These are phyloP conservation scores for Eugnorisma glareosa DNA, from an alignment of 2,888 invertebrate species.

Conservation along the genomic window DNA sequence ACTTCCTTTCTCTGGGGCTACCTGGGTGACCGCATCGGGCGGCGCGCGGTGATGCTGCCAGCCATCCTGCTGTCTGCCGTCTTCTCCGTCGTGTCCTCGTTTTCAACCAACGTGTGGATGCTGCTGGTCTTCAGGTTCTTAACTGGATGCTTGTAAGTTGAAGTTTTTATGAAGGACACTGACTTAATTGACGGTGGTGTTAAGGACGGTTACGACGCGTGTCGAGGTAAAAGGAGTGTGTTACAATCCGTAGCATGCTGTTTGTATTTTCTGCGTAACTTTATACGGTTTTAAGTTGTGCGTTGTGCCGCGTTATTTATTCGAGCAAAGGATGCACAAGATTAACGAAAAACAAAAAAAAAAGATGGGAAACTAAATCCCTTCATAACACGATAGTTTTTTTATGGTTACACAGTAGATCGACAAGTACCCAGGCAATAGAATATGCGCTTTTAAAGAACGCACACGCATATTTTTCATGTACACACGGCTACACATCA, in stretches of 20 bases:
- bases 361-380: too few species aligned
- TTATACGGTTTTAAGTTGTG: neutral
- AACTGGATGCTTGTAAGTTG: constrained; percentile 92
- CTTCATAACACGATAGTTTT: neutral
- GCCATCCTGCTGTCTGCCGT: constrained; percentile 88
- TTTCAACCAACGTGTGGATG: constrained; percentile 91
- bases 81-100: constrained; percentile 90
- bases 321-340: neutral
- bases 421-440: neutral
- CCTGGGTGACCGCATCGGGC: constrained; percentile 93
- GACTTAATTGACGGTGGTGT: neutral
- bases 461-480: neutral
- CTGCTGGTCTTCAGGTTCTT: constrained; percentile 91
- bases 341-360: too few species aligned
- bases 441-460: neutral
- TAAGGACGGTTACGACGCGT: neutral
- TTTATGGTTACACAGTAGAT: neutral
- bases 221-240: neutral
- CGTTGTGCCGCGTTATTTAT: neutral
- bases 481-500: too few species aligned
- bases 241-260: neutral
- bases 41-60: constrained; percentile 91
- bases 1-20: constrained; percentile 96
- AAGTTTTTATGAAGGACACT: neutral
- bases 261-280: neutral